A percentile compares a stretch with the other conserved stretches of the same genome.
phyloP scores from a whole-genome alignment of 2,113 vertebrate species.

The Xenus cinereus region DNA sequence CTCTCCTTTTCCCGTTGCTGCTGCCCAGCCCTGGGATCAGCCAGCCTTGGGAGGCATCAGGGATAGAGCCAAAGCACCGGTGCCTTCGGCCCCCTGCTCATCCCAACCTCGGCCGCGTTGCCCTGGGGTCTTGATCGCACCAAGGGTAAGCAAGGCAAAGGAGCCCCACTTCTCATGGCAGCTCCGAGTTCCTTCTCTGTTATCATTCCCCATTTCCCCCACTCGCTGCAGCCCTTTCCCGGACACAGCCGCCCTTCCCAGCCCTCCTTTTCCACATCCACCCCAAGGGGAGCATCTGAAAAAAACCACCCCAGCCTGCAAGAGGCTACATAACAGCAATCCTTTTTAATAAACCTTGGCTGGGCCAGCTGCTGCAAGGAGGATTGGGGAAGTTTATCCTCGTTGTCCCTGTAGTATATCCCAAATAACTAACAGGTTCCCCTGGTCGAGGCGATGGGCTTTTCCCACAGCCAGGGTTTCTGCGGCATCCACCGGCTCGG shows the following conservation, averaged over 20 bases:
- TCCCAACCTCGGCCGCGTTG: neutral
- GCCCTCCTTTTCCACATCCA: neutral
- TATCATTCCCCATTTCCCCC: neutral
- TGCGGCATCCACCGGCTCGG: neutral
- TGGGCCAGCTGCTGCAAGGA: neutral
- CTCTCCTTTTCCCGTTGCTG: neutral
- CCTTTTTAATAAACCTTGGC: neutral
- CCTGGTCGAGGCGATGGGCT: neutral
- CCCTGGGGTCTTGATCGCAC: neutral
- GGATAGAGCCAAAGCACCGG: neutral
- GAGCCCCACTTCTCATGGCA: neutral
- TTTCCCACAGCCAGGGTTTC: conserved; percentile 31
- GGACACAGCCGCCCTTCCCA: neutral
- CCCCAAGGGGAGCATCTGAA: neutral
- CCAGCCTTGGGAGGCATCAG: neutral
- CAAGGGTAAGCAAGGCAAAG: neutral
- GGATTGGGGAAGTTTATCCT: neutral
- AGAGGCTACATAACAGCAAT: neutral
- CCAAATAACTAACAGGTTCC: conserved; percentile 13
- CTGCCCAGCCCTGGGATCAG: neutral
- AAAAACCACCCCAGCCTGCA: neutral
- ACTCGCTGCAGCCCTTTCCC: neutral
- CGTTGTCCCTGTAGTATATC: neutral
- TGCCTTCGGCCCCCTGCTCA: neutral
- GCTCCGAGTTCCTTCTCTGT: fast-evolving